These are phyloP conservation scores for Entosphenus tridentatus DNA, from an alignment of 2,113 vertebrate genomes.

Conservation along the genomic window DNA sequence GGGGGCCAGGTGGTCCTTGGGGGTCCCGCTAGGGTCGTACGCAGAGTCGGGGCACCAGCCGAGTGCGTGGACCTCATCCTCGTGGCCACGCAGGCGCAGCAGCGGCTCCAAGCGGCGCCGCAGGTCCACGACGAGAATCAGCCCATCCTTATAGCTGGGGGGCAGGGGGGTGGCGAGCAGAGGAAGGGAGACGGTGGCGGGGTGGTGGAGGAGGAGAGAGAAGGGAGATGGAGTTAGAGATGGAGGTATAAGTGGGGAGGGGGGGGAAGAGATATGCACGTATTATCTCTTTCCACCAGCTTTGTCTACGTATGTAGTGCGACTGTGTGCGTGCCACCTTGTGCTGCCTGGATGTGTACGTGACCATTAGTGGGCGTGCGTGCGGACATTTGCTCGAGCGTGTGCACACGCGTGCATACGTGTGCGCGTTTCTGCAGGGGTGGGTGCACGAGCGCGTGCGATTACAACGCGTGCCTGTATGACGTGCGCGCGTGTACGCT, in stretches of 20 bases:
- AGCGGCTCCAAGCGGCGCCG: conserved; percentile 56
- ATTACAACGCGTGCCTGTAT: no score
- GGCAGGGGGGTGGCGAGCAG: conserved; percentile 7
- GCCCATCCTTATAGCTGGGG: conserved; percentile 73
- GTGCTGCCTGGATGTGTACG: background rate
- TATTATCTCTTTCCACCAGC: no score
- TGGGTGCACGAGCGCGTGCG: no score
- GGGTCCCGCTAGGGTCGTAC: conserved; percentile 19
- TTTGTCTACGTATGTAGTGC: no score
- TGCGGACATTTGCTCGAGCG: no score
- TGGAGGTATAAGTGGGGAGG: background rate
- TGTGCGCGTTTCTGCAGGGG: no score
- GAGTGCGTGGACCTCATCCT: conserved; percentile 74
- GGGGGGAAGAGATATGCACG: no score
- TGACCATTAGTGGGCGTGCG: background rate
- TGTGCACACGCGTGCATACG: no score
- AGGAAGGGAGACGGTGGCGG: background rate
- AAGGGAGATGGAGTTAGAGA: background rate
- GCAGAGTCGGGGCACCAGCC: conserved; percentile 44
- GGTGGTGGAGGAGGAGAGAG: background rate
- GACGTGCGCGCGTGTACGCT: background rate
- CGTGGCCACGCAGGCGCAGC: conserved; percentile 62
- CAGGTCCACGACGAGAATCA: conserved; percentile 64
- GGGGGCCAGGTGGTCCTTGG: background rate
- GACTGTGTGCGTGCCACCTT: no score